Base-by-base conservation (phyloP, 1,140 invertebrate species). In the Aphelenchoides avenae region DNA sequence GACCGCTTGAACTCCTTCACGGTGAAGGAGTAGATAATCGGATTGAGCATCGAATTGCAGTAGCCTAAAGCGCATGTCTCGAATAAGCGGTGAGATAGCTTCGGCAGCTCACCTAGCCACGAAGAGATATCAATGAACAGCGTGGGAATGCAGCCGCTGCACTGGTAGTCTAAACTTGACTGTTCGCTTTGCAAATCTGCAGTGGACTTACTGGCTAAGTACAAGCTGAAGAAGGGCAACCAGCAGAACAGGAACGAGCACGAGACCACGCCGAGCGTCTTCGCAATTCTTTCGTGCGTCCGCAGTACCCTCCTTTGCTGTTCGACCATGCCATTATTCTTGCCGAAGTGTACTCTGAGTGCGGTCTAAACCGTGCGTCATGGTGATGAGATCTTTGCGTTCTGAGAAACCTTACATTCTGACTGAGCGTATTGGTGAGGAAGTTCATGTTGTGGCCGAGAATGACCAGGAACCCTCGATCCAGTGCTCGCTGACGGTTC, bases 151-250 rank as follows among this genome's bases (percentile, higher is more conserved):
- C 72, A 75, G 15, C 66, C 61, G 18, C 51, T 31, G 51, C 72
- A 75, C 51, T 67, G 46, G 33, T 59, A 71, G 47, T 75, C 71
- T 74, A 44, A 51, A 74, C 52, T 18, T 36, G 1, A 48, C 7
- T n/a, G 7, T 49, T 41, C 51, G 41, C 39, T 57, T 37, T 36
- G 39, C n/a, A 30, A 55, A 55, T n/a, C n/a, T n/a, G n/a, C n/a
- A 55, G 22, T 50, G 24, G 27, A 69, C 70, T 63, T 47, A 74
- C 71, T 75, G 5, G 80, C 58, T 6, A 81, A 58, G 62, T 81
- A 80, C 22, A 78, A 66, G 34, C 80, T 76, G 66, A 82, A 82
- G 57, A 81, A 81, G 22, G 80, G 80, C 9, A 81, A 64, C 80
- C 80, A 81, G 55, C 80, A 81, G 50, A 81, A 78, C 5, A 81